Base-by-base conservation (phyloP, 2,113 vertebrate species). In the Mionectes macconnelli region DNA sequence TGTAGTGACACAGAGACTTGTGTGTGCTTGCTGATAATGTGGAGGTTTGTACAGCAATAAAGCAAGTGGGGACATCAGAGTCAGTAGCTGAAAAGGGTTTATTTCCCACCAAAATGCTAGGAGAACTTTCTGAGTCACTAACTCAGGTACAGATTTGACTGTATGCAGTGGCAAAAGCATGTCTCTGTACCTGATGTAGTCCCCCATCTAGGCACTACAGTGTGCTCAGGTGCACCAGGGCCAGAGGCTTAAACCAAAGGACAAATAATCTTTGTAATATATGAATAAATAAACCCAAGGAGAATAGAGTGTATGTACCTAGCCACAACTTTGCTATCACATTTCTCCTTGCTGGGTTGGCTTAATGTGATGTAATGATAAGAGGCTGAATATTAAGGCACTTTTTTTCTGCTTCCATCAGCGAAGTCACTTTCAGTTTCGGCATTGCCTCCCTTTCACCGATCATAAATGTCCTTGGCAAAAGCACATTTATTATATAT, bases 361-460 rank as follows among this genome's bases (percentile, higher is more conserved):
- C 47, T 94, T 96, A 90, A 82, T 95, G 84, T 72, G 74, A 70
- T 84, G 53, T 72, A 60, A 62, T 64, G 72, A 35, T 4, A 28
- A 70, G 72, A 67, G 60, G 53, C 73, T 83, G 52, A 40, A 82
- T 93, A 91, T 47, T 77, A 89, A 84, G 83, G 79, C 12, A 14
- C 52, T 82, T 73, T 66, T 60, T 93, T 69, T 70, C 37, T 49
- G 63, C 53, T 69, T 76, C 57, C 27, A 0, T 79, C 66, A 33
- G 67, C 52, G 76, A 53, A 96, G 47, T 95, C 25, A n/a, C 68
- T 56, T 91, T 90, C n/a, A 74, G 62, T 96, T 97, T 97, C 59
- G 86, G 35, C 50, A 56, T 42, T 83, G 42, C 87, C 39, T 97
- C 44, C 21, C 87, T 83, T 81, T 59, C 1, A 4, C 47, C 64